Percentiles rank a stretch among this genome's conserved stretches.
Conservation (phyloP, 2,888 invertebrate genomes). For the Schizaphis graminum region DNA sequence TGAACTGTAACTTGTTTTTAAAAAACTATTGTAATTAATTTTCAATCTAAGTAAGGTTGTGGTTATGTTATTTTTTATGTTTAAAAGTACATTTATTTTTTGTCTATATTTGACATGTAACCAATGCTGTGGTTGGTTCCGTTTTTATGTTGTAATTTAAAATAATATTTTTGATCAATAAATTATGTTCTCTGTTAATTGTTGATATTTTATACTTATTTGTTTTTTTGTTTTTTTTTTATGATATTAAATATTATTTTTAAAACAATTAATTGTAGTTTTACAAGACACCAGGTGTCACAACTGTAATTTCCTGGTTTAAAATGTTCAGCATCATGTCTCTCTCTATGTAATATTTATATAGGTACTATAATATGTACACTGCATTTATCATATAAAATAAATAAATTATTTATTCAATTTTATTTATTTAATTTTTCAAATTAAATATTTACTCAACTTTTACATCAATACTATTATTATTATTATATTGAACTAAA, state of each 20-base stretch:
- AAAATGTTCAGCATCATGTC: background rate
- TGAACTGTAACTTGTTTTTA: slow-evolving; percentile 32
- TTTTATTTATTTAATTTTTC: background rate
- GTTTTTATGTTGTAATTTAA: slow-evolving; percentile 33
- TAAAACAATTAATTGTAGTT: background rate
- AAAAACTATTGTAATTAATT: background rate
- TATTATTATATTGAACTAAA: background rate
- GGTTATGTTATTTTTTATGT: slow-evolving; percentile 36
- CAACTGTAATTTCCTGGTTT: background rate
- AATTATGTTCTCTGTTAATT: slow-evolving; percentile 45
- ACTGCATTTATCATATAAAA: background rate
- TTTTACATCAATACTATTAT: background rate
- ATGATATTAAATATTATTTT: slow-evolving; percentile 16
- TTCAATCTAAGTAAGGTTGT: slow-evolving; percentile 9
- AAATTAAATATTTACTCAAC: background rate
- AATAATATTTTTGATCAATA: slow-evolving; percentile 53
- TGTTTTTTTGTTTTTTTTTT: background rate
- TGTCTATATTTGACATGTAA: slow-evolving; percentile 12
- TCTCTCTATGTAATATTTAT: background rate
- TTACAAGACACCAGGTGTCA: background rate
- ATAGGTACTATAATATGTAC: background rate
- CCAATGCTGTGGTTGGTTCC: background rate
- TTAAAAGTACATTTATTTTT: slow-evolving; percentile 28
- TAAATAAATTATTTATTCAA: background rate
- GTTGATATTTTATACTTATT: background rate